These are phyloP conservation scores for Gnathonemus longibarbis DNA, from an alignment of 2,113 vertebrate genomes.

Conservation along the genomic window DNA sequence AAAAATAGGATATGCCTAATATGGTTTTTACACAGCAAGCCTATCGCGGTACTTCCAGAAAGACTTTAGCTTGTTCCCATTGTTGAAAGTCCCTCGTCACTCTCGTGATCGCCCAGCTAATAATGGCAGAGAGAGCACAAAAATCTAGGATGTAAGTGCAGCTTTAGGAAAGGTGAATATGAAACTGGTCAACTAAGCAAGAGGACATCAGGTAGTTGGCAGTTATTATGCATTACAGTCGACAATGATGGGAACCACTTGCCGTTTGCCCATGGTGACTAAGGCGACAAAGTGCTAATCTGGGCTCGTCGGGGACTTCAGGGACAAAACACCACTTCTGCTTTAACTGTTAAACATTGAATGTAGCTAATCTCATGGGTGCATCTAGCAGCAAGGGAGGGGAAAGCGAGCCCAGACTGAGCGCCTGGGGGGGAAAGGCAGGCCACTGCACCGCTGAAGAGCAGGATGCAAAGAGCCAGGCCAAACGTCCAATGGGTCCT, in stretches of 20 bases:
- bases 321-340: not conserved
- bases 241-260: not conserved
- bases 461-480: not conserved
- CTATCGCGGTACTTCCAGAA: not conserved
- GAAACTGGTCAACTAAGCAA: not conserved
- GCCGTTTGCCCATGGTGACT: not conserved
- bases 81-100: not conserved
- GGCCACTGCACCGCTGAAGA: not conserved
- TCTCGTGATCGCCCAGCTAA: not conserved
- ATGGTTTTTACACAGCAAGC: not conserved
- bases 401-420: not conserved
- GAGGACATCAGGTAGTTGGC: not conserved
- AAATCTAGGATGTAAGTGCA: not conserved
- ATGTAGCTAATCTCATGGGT: not conserved
- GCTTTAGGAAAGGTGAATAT: not conserved
- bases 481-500: not conserved
- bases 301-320: not conserved
- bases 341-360: not conserved
- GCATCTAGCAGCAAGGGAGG: not conserved
- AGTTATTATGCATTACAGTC: not conserved
- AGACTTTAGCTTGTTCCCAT: not conserved
- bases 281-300: not conserved
- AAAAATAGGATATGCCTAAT: not conserved
- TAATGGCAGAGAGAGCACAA: not conserved
- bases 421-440: not conserved